These are phyloP conservation scores for Orthonyx spaldingii DNA, from an alignment of 2,113 vertebrate species.

Conservation along the genomic window DNA sequence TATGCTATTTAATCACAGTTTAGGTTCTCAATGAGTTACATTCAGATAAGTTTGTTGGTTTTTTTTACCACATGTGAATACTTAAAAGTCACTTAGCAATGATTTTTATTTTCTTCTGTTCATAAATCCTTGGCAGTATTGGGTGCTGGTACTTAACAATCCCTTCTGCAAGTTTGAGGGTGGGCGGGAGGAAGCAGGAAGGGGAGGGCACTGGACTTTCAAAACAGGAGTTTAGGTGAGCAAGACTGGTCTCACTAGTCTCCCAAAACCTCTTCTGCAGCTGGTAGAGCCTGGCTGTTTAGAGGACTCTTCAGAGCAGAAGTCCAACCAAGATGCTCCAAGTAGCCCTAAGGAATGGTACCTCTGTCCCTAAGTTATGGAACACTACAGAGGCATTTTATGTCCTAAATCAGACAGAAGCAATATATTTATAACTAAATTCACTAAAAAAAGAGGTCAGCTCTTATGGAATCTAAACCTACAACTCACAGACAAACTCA, in stretches of 20 bases:
- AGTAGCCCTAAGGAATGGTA: not conserved
- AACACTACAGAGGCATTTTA: not conserved
- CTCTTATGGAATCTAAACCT: not conserved
- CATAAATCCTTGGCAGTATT: not conserved
- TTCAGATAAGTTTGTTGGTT: accelerated
- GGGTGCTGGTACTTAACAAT: not conserved
- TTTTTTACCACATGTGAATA: not conserved
- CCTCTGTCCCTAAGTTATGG: not conserved
- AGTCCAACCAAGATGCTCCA: not conserved
- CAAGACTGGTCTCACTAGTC: not conserved
- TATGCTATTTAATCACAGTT: not conserved
- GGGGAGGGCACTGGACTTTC: not conserved
- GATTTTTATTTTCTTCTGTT: not conserved
- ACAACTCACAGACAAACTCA: not conserved
- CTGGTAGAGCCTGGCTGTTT: not conserved
- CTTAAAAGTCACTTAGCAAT: not conserved
- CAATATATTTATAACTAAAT: not conserved
- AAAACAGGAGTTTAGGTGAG: not conserved
- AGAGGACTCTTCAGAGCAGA: not conserved
- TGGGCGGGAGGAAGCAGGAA: not conserved
- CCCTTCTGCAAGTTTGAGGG: not conserved
- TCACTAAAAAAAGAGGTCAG: not conserved
- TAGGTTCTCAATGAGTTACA: not conserved
- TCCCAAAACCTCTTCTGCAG: not conserved
- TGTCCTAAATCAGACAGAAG: not conserved